Evolutionary conservation across 1,140 invertebrate species (phyloP).

Genomic region (Temnothorax curvispinosus): DNA sequence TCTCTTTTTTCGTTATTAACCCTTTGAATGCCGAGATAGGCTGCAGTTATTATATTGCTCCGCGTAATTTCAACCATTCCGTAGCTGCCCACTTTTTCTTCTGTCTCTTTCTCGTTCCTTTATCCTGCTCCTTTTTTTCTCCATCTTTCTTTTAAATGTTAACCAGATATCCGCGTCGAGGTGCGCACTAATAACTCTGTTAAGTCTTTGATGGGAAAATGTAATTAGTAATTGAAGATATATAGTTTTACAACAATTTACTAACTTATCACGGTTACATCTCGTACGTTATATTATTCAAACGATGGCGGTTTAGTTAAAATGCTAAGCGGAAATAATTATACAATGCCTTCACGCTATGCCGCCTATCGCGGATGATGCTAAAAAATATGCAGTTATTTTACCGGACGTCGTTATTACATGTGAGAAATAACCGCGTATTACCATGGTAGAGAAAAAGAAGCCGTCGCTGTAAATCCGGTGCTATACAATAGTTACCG

Average conservation of each 20-base stretch:
- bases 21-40: conserved; percentile 46
- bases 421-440: conserved; percentile 16
- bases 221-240: not conserved
- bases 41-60: conserved; percentile 43
- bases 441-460: conserved; percentile 6
- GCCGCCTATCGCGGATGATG: conserved; percentile 19
- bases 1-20: conserved; percentile 54
- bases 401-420: conserved; percentile 55
- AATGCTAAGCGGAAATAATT: conserved; percentile 45
- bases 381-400: conserved; percentile 53
- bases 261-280: not conserved
- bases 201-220: not conserved
- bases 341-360: not conserved
- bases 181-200: not conserved
- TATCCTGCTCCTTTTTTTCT: not conserved
- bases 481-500: conserved; percentile 72
- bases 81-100: not conserved
- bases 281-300: not conserved
- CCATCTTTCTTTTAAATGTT: conserved; percentile 5
- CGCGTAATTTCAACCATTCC: conserved; percentile 48
- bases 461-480: conserved; percentile 63
- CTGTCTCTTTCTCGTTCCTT: not conserved
- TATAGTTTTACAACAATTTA: not conserved
- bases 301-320: not conserved
- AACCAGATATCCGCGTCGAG: conserved; percentile 27